Conservation (phyloP, 1,140 invertebrate species). For the Drosophila miranda region DNA sequence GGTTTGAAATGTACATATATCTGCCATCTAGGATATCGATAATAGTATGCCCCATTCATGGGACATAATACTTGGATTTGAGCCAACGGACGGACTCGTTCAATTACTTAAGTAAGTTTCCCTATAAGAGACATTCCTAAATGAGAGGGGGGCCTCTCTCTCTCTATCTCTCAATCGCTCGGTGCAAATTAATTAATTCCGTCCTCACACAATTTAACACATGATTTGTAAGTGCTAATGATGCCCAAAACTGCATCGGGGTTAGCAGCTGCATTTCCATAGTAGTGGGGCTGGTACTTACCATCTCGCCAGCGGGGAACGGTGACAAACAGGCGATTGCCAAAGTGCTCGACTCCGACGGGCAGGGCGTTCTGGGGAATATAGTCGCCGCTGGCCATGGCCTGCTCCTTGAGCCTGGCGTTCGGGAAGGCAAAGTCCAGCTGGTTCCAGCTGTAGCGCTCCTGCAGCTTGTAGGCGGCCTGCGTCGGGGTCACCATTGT, state of each 20-base stretch:
- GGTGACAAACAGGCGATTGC: constrained; percentile 89
- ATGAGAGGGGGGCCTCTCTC: background rate
- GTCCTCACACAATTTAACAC: constrained; percentile 23
- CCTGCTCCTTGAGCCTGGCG: constrained; percentile 84
- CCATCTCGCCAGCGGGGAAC: constrained; percentile 89
- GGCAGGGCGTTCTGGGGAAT: constrained; percentile 89
- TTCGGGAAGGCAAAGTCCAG: constrained; percentile 89
- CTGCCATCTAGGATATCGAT: too few species aligned
- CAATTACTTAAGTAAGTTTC: background rate
- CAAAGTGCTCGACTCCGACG: constrained; percentile 90
- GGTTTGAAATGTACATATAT: too few species aligned
- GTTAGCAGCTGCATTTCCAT: too few species aligned
- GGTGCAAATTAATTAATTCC: constrained; percentile 6
- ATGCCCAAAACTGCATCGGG: constrained; percentile 40
- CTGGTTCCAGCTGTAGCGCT: constrained; percentile 88
- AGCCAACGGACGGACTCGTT: background rate
- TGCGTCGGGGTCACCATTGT: constrained; percentile 18
- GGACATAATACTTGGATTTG: too few species aligned
- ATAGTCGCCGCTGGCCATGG: constrained; percentile 85
- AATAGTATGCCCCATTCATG: too few species aligned
- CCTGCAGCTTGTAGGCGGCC: constrained; percentile 85
- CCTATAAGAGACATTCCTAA: background rate
- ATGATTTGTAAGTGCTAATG: constrained; percentile 42
- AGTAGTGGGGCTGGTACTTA: constrained; percentile 62
- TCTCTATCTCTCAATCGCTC: too few species aligned